Conservation (phyloP, 2,797 vertebrate species). For the Chelon auratus region DNA sequence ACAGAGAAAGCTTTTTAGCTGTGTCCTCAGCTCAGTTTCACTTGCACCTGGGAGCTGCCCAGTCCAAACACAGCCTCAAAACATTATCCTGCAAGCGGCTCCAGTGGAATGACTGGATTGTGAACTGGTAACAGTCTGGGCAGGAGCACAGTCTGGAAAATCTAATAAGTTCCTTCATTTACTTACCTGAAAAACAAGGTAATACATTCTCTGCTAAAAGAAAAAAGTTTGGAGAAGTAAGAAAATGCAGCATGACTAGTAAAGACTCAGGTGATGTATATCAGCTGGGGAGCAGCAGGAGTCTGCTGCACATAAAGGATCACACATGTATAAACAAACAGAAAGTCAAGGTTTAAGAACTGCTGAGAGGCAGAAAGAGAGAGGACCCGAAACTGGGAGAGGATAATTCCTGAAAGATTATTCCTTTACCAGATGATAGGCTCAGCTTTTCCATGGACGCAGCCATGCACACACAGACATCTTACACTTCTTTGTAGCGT, state of each 20-base stretch:
- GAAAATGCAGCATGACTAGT: neutral
- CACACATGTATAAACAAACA: conserved; percentile 55
- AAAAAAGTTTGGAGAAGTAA: neutral
- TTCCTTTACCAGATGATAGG: conserved; percentile 78
- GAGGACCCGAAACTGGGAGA: conserved; percentile 43
- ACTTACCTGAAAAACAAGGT: conserved; percentile 14
- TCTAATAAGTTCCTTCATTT: conserved; percentile 11
- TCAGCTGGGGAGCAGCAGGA: conserved; percentile 22
- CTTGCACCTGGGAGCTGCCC: conserved; percentile 25
- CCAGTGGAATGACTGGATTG: conserved; percentile 22
- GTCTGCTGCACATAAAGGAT: conserved; percentile 35
- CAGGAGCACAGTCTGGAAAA: conserved; percentile 7
- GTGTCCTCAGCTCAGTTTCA: conserved; percentile 25
- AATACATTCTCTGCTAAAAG: neutral
- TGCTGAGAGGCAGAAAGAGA: conserved; percentile 60
- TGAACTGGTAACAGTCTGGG: neutral
- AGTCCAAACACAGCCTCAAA: conserved; percentile 27
- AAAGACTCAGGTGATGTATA: conserved; percentile 29
- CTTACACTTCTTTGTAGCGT: conserved; percentile 56
- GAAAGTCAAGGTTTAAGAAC: conserved; percentile 44
- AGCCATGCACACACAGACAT: conserved; percentile 44
- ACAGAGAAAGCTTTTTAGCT: conserved; percentile 10
- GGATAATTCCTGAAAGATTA: conserved; percentile 67
- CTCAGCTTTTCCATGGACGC: conserved; percentile 78
- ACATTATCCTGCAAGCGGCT: conserved; percentile 9